Conservation (phyloP, 2,113 vertebrate species). For the Accipiter virgatus region DNA sequence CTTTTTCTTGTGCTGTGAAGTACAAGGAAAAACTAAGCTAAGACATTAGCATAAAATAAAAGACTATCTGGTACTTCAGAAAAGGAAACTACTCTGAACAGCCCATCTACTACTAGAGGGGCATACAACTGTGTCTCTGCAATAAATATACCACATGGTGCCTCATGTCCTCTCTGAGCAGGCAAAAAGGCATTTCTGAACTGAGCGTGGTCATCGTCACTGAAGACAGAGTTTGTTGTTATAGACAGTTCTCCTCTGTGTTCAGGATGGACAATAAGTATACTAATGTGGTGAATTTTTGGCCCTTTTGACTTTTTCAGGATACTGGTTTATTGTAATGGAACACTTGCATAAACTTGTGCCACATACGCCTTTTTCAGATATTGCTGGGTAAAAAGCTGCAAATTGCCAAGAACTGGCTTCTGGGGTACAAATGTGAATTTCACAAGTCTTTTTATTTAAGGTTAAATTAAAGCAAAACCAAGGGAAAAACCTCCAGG, state of each 20-base stretch:
- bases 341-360: not conserved
- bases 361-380: not conserved
- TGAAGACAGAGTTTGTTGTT: not conserved
- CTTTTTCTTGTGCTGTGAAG: not conserved
- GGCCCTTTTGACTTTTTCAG: not conserved
- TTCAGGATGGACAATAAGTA: not conserved
- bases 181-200: not conserved
- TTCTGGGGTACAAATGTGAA: not conserved
- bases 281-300: not conserved
- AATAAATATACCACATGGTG: not conserved
- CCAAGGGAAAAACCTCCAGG: not conserved
- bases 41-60: not conserved
- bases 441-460: not conserved
- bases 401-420: not conserved
- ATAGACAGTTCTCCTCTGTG: not conserved
- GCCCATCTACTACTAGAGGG: not conserved
- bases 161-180: not conserved
- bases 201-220: accelerated
- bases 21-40: not conserved
- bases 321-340: not conserved
- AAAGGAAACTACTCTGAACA: not conserved
- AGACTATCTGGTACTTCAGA: not conserved
- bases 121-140: not conserved
- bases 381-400: not conserved
- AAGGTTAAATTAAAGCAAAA: not conserved